phyloP scores from a whole-genome alignment of 1,140 invertebrate genomes.

The Musca domestica region DNA sequence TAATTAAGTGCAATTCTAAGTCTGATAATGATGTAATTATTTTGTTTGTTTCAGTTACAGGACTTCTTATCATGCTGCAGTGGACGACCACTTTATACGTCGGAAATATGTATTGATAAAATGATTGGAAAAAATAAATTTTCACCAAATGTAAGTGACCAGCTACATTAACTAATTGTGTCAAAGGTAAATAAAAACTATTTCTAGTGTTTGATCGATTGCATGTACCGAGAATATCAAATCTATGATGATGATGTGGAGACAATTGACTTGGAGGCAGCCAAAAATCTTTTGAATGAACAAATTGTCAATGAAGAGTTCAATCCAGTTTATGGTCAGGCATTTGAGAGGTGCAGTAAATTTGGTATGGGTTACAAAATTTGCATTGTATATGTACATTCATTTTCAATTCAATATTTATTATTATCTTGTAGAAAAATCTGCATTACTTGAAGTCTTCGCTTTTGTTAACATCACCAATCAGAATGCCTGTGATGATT shows the following conservation, averaged over 20 bases:
- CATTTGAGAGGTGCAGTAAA: slow-evolving; percentile 4
- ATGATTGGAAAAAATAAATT: slow-evolving; percentile 3
- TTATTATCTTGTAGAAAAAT: neutral
- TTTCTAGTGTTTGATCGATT: neutral
- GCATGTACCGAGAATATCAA: slow-evolving; percentile 9
- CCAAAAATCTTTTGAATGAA: neutral
- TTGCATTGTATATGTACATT: neutral
- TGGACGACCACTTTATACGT: neutral
- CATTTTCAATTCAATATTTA: neutral
- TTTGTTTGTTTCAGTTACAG: too few relatives aligned
- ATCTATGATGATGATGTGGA: slow-evolving; percentile 9
- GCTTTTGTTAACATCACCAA: neutral
- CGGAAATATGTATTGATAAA: neutral
- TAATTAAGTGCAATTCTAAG: too few relatives aligned
- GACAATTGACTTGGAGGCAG: neutral
- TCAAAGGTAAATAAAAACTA: neutral
- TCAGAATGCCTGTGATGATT: slow-evolving; percentile 3
- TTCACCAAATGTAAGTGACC: neutral
- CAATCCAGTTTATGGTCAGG: neutral
- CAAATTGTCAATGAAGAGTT: slow-evolving; percentile 1
- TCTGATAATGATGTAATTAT: too few relatives aligned
- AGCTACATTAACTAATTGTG: neutral
- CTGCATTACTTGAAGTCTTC: neutral
- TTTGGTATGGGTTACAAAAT: neutral
- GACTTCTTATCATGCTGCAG: neutral